Percentiles rank a stretch among this genome's conserved stretches.
Evolutionary conservation across 2,797 vertebrate species (phyloP).

Genomic region (Sardinella longiceps): DNA sequence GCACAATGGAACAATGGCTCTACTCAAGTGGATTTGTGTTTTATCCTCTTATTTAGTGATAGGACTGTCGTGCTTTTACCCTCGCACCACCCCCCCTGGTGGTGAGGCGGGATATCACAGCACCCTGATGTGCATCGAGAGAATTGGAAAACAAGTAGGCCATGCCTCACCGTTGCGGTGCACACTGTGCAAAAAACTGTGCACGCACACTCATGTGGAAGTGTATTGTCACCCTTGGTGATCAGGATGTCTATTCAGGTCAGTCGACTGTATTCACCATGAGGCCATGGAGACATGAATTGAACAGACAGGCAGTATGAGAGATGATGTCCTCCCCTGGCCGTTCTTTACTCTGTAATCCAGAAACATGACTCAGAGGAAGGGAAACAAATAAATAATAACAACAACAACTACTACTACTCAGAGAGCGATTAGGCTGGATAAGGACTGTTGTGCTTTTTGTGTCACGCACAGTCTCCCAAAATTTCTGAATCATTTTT

Average conservation of each 20-base stretch:
- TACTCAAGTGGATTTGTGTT: too few relatives aligned
- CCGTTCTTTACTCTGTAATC: slow-evolving; percentile 44
- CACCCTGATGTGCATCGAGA: too few relatives aligned
- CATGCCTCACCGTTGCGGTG: too few relatives aligned
- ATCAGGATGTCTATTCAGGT: neutral
- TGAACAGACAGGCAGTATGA: neutral
- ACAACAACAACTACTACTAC: neutral
- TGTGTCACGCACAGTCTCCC: neutral
- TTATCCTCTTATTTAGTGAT: too few relatives aligned
- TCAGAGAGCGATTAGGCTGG: slow-evolving; percentile 32
- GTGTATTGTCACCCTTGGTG: neutral
- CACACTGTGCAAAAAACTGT: too few relatives aligned
- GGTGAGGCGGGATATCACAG: too few relatives aligned
- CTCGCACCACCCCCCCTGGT: too few relatives aligned
- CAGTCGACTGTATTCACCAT: neutral
- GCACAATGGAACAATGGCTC: too few relatives aligned
- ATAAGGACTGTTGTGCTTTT: slow-evolving; percentile 25
- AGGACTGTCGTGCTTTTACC: too few relatives aligned
- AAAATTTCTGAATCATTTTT: neutral
- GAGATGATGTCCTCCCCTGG: slow-evolving; percentile 33
- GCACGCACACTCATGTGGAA: too few relatives aligned
- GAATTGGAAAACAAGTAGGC: too few relatives aligned
- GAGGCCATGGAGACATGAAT: neutral
- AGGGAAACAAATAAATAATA: neutral
- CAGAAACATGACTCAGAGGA: slow-evolving; percentile 39